These are phyloP conservation scores for Centroberyx gerrardi DNA, from an alignment of 2,797 vertebrate genomes.

Conservation along the genomic window DNA sequence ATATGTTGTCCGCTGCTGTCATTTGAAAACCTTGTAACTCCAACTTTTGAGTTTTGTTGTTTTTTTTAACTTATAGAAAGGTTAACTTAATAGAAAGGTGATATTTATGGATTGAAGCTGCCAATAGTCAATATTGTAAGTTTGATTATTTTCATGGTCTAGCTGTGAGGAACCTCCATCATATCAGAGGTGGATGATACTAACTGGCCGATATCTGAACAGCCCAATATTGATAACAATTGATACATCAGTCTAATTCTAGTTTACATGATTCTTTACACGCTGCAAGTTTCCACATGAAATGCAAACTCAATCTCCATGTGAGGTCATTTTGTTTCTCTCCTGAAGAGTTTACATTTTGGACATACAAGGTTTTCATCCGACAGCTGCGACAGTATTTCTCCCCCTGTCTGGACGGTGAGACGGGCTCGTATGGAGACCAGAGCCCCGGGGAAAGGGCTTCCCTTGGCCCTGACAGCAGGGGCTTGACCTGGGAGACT, in stretches of 20 bases:
- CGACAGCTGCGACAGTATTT: slow-evolving; percentile 22
- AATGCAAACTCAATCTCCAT: too few species aligned
- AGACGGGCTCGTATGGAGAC: slow-evolving; percentile 52
- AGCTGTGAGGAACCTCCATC: too few species aligned
- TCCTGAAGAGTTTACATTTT: slow-evolving; percentile 17
- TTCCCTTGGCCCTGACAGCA: slow-evolving; percentile 72
- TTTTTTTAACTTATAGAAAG: neutral
- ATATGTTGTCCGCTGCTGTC: slow-evolving; percentile 1
- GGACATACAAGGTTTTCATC: neutral
- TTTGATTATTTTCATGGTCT: too few species aligned
- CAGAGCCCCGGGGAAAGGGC: slow-evolving; percentile 50
- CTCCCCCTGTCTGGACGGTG: slow-evolving; percentile 48
- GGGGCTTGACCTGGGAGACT: slow-evolving; percentile 73
- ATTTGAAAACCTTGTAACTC: neutral
- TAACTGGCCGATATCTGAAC: too few species aligned
- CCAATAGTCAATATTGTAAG: too few species aligned
- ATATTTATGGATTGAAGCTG: too few species aligned
- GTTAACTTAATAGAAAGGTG: too few species aligned
- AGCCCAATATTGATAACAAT: too few species aligned
- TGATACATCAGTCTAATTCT: too few species aligned
- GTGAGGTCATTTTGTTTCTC: neutral
- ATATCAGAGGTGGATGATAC: too few species aligned
- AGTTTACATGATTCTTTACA: too few species aligned
- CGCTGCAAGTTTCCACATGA: too few species aligned
- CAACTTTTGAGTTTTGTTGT: neutral